These are phyloP conservation scores for Sarcophaga peregrina DNA, from an alignment of 1,140 invertebrate genomes.

Conservation along the genomic window DNA sequence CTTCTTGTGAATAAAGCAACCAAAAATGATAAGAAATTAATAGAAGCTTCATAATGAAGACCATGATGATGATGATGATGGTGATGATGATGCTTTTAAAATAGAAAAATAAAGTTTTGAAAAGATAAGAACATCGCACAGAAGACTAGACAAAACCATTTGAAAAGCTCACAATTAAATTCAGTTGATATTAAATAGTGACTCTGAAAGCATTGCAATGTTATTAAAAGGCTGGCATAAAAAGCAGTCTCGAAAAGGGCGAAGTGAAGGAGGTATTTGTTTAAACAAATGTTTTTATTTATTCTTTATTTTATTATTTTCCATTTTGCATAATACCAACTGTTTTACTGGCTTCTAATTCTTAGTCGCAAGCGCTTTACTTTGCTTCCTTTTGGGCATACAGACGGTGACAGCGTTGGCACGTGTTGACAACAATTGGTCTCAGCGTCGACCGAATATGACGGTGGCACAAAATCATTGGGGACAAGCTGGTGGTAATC, in stretches of 20 bases:
- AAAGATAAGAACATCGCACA: too few species aligned
- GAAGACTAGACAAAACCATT: too few species aligned
- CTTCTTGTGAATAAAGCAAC: too few species aligned
- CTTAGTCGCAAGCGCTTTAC: background rate
- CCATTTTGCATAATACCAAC: background rate
- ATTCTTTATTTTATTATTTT: background rate
- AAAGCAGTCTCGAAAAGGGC: too few species aligned
- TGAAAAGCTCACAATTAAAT: background rate
- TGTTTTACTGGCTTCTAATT: background rate
- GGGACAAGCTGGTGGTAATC: background rate
- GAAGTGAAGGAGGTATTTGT: too few species aligned
- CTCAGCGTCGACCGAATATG: background rate
- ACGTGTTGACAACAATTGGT: conserved; percentile 23
- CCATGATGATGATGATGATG: too few species aligned
- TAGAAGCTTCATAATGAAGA: too few species aligned
- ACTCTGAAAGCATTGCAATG: background rate
- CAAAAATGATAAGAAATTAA: too few species aligned
- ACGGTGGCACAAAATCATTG: background rate
- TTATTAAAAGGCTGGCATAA: background rate
- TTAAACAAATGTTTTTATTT: background rate
- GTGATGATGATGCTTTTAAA: too few species aligned
- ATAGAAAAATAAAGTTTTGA: too few species aligned
- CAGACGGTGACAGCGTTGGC: background rate
- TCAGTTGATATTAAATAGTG: background rate
- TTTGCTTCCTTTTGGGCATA: background rate